Conservation (phyloP, 1,140 invertebrate genomes). For the Branchinecta lindahli region DNA sequence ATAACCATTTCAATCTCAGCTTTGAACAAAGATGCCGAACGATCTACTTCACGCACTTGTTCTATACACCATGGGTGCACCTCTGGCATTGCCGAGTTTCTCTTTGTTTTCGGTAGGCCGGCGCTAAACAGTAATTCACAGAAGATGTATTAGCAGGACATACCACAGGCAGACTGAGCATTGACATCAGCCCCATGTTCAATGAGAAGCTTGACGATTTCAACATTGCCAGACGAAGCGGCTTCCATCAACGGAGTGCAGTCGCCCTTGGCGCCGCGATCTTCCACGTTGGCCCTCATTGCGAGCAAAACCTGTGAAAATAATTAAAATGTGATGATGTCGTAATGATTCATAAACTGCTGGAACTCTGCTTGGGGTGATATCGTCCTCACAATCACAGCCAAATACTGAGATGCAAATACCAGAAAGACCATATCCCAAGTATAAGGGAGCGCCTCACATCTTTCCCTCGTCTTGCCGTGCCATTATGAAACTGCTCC, state of each 20-base stretch:
- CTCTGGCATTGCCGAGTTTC: no score
- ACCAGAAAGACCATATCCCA: background rate
- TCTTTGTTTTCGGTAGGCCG: no score
- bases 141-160: no score
- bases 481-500: no score
- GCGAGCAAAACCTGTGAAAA: constrained; percentile 63
- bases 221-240: constrained; percentile 79
- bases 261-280: constrained; percentile 84
- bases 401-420: background rate
- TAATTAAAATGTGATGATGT: background rate
- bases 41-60: no score
- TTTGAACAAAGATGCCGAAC: no score
- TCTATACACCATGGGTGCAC: no score
- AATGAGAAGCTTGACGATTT: constrained; percentile 80
- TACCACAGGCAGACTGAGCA: constrained; percentile 83
- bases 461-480: no score
- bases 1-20: no score
- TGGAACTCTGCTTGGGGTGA: background rate
- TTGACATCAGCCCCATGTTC: constrained; percentile 88
- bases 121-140: no score
- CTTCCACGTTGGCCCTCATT: constrained; percentile 94
- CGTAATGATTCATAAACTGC: background rate
- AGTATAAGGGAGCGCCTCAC: no score
- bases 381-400: no score
- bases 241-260: constrained; percentile 96